Evolutionary conservation across 2,797 vertebrate species (phyloP).

Genomic region (Trachurus trachurus): DNA sequence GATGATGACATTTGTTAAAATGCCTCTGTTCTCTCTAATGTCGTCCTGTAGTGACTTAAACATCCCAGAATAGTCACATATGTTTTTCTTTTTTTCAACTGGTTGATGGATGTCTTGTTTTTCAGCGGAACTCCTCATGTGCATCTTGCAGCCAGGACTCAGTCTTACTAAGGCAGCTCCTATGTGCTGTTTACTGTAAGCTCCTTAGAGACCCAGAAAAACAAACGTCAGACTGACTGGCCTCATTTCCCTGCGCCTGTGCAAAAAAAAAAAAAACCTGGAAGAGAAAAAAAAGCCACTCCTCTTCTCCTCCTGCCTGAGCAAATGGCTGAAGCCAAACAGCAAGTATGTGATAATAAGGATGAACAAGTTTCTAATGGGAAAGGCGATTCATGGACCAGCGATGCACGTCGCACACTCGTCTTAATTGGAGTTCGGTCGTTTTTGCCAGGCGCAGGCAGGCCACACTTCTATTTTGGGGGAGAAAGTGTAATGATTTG

Average conservation of each 20-base stretch:
- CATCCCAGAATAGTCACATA: conserved; percentile 1
- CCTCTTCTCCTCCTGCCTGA: conserved; percentile 20
- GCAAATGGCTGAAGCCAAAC: conserved; percentile 45
- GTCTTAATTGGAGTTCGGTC: conserved; percentile 35
- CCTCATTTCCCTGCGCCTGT: conserved; percentile 65
- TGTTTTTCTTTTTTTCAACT: conserved; percentile 2
- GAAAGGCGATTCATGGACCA: conserved; percentile 40
- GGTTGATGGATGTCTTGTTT: conserved; percentile 60
- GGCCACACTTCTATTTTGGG: conserved; percentile 24
- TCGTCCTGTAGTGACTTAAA: conserved; percentile 13
- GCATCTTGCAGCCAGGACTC: conserved; percentile 48
- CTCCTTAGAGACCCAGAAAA: conserved; percentile 64
- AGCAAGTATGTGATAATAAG: conserved; percentile 47
- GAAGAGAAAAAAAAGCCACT: neutral
- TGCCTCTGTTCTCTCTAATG: neutral
- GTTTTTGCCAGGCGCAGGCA: conserved; percentile 3
- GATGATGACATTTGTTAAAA: conserved; percentile 3
- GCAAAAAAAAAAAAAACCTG: neutral
- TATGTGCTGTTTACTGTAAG: conserved; percentile 65
- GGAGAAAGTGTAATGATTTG: conserved; percentile 57
- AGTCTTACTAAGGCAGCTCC: conserved; percentile 37
- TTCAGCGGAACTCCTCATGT: conserved; percentile 40
- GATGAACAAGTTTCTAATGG: conserved; percentile 66
- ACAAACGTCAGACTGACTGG: conserved; percentile 65
- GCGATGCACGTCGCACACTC: conserved; percentile 35